Evolutionary conservation across 2,797 vertebrate species (phyloP), one percentile per base, ranked within the genome.

Genomic region (Sciurus vulgaris): DNA sequence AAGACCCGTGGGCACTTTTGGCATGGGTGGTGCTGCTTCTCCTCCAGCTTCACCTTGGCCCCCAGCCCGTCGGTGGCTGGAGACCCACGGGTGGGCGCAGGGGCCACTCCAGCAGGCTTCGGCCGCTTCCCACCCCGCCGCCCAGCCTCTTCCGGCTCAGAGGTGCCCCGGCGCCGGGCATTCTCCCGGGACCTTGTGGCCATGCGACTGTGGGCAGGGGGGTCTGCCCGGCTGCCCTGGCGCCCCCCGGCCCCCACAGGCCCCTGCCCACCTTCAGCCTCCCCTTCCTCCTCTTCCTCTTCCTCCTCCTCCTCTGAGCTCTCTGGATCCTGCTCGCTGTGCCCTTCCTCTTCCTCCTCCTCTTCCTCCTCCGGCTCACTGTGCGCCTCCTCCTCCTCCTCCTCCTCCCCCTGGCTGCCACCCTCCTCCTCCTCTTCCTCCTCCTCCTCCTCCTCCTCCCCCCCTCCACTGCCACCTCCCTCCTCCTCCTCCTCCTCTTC

Each of bases 1-100:
- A 99, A 99, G 85, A 99, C 98, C 0, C 99, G 99, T 0, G 99
- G 99, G 67, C 99, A 99, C 92, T 99, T 99, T 98, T 99, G 99
- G 97, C 99, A 99, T 0, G 99, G 99, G 91, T 99, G 99, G 94
- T 99, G 99, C 90, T 99, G 99, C 97, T 99, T 99, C 97, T 99
- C 99, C 97, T 99, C 99, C 93, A 99, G 98, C 97, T 99, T 99
- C 86, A 99, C 99, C 97, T 99, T 99, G 98, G 99, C 99, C 47
- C 99, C 99, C 69, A 98, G 97, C 74, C 99, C 96, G 0, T 99
- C 98, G 0, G 98, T 6, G n/a, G 96, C 93, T n/a, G 94, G 96
- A 0, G 97, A 92, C 35, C 83, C 94, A 98, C 98, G 4, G 2
- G 92, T 87, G 0, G 92, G 26, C 0, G 84, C 38, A 0, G 91